Conservation (phyloP, 2,797 vertebrate genomes). For the Cephalopachus bancanus region DNA sequence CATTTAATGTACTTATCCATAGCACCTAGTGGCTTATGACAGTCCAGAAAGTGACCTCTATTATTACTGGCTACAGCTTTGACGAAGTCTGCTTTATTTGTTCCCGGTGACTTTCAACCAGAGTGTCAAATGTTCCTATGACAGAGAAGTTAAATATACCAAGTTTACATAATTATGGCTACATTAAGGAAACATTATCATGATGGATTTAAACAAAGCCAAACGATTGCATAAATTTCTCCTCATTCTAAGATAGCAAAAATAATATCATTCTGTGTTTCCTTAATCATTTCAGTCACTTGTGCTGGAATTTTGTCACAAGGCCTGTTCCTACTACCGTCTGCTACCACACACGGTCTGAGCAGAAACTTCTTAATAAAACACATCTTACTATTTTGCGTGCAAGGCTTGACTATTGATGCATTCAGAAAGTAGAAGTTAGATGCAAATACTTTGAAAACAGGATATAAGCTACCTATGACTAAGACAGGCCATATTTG, state of each 20-base stretch:
- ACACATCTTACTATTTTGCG: not conserved
- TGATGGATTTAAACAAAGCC: not conserved
- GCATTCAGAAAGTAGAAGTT: not conserved
- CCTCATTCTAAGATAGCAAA: conserved; percentile 9
- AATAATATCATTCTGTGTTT: conserved; percentile 32
- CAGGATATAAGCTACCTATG: not conserved
- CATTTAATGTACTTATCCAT: not conserved
- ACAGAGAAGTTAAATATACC: not conserved
- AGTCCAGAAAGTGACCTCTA: not conserved
- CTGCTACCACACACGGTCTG: not conserved
- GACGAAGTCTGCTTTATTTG: not conserved
- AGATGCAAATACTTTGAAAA: not conserved
- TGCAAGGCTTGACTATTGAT: not conserved
- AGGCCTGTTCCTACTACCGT: not conserved
- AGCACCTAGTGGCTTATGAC: not conserved
- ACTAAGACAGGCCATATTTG: not conserved
- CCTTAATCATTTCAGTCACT: conserved; percentile 16
- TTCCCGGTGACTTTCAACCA: not conserved
- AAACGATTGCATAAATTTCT: conserved; percentile 20
- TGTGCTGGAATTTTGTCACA: conserved; percentile 10
- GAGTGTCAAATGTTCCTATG: not conserved
- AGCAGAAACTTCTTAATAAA: not conserved
- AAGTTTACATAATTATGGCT: not conserved
- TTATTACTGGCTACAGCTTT: not conserved
- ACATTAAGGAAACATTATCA: not conserved